Evolutionary conservation across 2,113 vertebrate species (phyloP).

Genomic region (Mustela nigripes): DNA sequence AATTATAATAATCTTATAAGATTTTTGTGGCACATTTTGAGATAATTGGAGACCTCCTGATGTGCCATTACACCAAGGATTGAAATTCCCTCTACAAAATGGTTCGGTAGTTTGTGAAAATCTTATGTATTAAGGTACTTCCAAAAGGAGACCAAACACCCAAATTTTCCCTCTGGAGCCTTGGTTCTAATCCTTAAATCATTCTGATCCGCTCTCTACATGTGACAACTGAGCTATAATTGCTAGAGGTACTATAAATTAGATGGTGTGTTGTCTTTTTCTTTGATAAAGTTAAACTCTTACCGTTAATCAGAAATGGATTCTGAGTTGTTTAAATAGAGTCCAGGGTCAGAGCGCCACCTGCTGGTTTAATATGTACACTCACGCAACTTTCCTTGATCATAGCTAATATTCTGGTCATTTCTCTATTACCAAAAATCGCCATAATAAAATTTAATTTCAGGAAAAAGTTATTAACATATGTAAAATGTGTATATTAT

Average conservation of each 20-base stretch:
- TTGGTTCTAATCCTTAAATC: constrained; percentile 51
- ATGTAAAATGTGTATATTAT: background rate
- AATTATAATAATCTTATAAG: constrained; percentile 45
- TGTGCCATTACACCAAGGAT: background rate
- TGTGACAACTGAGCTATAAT: constrained; percentile 46
- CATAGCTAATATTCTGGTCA: background rate
- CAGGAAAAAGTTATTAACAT: constrained; percentile 1
- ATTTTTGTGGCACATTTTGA: constrained; percentile 55
- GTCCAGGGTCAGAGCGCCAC: constrained; percentile 57
- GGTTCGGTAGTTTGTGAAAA: constrained; percentile 17
- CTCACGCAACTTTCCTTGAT: background rate
- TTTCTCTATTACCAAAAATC: background rate
- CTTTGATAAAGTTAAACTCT: constrained; percentile 54
- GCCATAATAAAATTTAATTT: background rate
- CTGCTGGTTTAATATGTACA: constrained; percentile 59
- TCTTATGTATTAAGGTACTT: background rate
- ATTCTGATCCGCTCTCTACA: constrained; percentile 17
- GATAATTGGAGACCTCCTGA: constrained; percentile 13
- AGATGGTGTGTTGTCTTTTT: constrained; percentile 1
- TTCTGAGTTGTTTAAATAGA: background rate
- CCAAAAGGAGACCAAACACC: background rate
- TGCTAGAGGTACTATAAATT: constrained; percentile 39
- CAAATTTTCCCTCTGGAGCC: constrained; percentile 39
- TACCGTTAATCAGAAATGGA: background rate
- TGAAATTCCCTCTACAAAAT: constrained; percentile 30